phyloP scores from a whole-genome alignment of 1,140 invertebrate species.

The Pollicipes pollicipes region DNA sequence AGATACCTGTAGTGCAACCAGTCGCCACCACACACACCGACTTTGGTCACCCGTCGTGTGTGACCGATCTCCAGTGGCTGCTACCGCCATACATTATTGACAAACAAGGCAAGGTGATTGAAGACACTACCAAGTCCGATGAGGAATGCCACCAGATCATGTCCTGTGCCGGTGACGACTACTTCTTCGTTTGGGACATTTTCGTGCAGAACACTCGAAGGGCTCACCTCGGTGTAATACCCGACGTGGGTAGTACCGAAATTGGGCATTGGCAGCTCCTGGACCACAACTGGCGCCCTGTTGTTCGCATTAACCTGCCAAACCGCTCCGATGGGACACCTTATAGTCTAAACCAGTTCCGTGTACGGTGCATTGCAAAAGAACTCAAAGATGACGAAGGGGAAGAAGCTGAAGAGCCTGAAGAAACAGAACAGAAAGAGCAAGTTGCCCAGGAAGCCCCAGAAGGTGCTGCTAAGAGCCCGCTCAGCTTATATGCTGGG shows the following conservation, averaged over 20 bases:
- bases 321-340: not conserved
- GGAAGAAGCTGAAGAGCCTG: not conserved
- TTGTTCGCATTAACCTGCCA: not conserved
- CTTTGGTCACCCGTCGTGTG: not conserved
- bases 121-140: not conserved
- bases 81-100: not conserved
- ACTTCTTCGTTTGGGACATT: not conserved
- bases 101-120: not conserved
- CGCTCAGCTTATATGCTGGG: not conserved
- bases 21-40: not conserved
- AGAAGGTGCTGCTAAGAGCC: not conserved
- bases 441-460: not conserved
- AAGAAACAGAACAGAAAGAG: not conserved
- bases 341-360: not conserved
- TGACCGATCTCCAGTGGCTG: not conserved
- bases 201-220: not conserved
- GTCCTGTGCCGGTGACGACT: not conserved
- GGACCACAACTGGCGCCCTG: not conserved
- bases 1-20: not conserved
- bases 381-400: not conserved
- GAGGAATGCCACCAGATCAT: not conserved
- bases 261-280: not conserved
- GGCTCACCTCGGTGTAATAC: not conserved
- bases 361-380: not conserved
- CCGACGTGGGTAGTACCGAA: not conserved